Conservation (phyloP, 2,888 invertebrate species). For the Pandemis heparana region DNA sequence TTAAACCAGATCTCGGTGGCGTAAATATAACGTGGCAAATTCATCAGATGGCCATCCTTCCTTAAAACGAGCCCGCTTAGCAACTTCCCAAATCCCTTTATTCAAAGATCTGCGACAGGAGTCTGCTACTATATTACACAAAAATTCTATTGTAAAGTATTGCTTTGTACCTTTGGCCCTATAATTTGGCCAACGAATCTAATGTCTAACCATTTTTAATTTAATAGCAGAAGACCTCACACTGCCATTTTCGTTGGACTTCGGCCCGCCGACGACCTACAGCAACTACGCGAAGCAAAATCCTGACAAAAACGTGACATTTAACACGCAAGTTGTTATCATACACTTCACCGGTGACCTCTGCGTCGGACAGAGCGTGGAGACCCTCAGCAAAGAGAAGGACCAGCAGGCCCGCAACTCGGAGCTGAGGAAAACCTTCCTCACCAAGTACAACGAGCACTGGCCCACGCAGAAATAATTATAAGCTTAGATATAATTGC, state of each 20-base stretch:
- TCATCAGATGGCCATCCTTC: too few species aligned
- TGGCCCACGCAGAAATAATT: slow-evolving; percentile 78
- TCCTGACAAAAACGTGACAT: slow-evolving; percentile 78
- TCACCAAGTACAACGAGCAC: slow-evolving; percentile 79
- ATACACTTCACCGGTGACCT: slow-evolving; percentile 87
- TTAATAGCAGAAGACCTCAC: slow-evolving; percentile 62
- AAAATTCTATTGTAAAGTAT: too few species aligned
- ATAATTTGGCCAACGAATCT: neutral
- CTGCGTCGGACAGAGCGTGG: slow-evolving; percentile 83
- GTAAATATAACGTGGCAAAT: too few species aligned
- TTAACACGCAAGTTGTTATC: slow-evolving; percentile 86
- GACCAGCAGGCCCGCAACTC: slow-evolving; percentile 88
- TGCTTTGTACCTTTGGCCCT: too few species aligned
- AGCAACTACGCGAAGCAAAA: slow-evolving; percentile 67
- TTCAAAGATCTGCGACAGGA: too few species aligned
- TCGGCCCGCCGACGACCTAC: slow-evolving; percentile 57
- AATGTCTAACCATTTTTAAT: neutral
- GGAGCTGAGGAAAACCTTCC: slow-evolving; percentile 85
- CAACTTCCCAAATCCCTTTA: too few species aligned
- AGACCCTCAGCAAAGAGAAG: slow-evolving; percentile 87
- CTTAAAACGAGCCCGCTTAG: too few species aligned
- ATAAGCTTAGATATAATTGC: slow-evolving; percentile 55
- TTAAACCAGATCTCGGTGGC: too few species aligned
- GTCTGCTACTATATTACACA: too few species aligned
- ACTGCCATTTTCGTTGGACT: slow-evolving; percentile 69